phyloP scores from a whole-genome alignment of 1,140 invertebrate genomes.

The Zaprionus vittiger region DNA sequence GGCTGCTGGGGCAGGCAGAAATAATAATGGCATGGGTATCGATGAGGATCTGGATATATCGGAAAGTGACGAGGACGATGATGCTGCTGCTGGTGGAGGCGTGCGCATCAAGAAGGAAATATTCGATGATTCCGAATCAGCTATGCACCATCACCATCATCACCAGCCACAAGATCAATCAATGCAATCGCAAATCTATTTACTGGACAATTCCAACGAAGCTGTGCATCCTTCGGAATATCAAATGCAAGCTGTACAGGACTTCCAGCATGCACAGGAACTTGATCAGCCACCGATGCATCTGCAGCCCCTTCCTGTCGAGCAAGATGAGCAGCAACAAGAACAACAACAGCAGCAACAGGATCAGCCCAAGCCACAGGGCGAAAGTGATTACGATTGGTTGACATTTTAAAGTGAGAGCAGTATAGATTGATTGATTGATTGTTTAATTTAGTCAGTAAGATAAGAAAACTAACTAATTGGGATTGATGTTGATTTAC shows the following conservation, averaged over 20 bases:
- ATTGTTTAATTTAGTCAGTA: constrained; percentile 9
- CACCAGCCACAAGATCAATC: constrained; percentile 34
- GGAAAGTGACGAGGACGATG: constrained; percentile 90
- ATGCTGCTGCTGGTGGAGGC: constrained; percentile 25
- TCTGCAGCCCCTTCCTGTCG: constrained; percentile 6
- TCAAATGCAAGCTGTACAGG: constrained; percentile 14
- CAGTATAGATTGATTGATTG: constrained; percentile 3
- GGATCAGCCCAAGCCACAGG: constrained; percentile 46
- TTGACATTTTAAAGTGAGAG: constrained; percentile 53
- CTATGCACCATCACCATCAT: constrained; percentile 24
- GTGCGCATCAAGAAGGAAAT: constrained; percentile 72
- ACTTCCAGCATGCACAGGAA: constrained; percentile 46
- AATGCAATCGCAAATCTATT: constrained; percentile 54
- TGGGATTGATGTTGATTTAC: neutral
- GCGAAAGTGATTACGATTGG: constrained; percentile 78
- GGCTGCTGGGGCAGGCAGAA: constrained; percentile 4
- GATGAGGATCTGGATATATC: constrained; percentile 92
- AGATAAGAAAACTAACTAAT: neutral
- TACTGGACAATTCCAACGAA: constrained; percentile 60
- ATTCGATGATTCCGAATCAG: constrained; percentile 58
- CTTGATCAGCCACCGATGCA: constrained; percentile 39
- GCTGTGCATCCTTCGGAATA: constrained; percentile 33
- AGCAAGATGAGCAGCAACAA: constrained; percentile 41
- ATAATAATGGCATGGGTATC: constrained; percentile 84
- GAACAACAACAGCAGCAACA: constrained; percentile 51